Conservation (phyloP, 2,113 vertebrate genomes). For the Proteles cristata region DNA sequence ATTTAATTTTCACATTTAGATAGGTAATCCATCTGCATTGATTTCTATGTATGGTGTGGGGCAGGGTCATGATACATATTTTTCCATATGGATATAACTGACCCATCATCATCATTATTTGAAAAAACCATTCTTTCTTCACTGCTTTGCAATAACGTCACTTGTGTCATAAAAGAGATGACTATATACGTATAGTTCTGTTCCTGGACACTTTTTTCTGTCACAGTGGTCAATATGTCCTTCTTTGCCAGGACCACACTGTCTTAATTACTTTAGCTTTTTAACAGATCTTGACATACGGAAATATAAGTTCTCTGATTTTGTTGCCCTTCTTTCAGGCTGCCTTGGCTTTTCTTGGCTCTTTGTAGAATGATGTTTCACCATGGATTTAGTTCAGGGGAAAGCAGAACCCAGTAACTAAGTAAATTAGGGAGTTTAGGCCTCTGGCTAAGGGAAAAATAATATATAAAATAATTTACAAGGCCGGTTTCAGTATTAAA, state of each 20-base stretch:
- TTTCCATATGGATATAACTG: not conserved
- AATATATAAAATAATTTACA: not conserved
- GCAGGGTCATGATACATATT: not conserved
- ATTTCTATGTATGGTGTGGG: not conserved
- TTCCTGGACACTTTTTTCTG: not conserved
- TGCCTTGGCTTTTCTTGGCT: not conserved
- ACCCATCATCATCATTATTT: not conserved
- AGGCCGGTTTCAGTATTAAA: not conserved
- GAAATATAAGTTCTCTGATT: not conserved
- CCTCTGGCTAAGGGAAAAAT: not conserved
- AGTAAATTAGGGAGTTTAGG: not conserved
- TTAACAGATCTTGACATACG: not conserved
- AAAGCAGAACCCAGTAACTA: constrained; percentile 1
- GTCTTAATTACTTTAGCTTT: not conserved
- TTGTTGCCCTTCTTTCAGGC: not conserved
- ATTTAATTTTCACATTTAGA: constrained; percentile 30
- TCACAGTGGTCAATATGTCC: not conserved
- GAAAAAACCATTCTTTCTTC: not conserved
- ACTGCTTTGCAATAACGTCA: not conserved
- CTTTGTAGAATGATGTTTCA: not conserved
- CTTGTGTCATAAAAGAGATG: not conserved
- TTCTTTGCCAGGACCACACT: not conserved
- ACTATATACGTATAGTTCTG: not conserved
- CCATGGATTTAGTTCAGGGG: not conserved
- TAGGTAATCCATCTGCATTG: not conserved